Evolutionary conservation across 35 echinoderm and acorn worm genomes (phyloP).

Genomic region (Patiria miniata): DNA sequence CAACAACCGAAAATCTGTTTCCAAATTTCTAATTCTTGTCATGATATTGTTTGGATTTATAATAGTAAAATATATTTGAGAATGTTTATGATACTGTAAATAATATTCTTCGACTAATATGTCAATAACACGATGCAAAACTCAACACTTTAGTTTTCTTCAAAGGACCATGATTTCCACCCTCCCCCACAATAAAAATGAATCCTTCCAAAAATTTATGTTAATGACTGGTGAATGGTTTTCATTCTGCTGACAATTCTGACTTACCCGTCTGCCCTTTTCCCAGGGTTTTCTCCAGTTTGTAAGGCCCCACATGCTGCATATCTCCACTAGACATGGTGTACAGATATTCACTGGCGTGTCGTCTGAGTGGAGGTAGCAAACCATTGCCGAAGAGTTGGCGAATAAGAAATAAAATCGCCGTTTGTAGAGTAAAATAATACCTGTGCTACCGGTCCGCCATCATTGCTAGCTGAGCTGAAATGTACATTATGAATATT

Average conservation of each 20-base stretch:
- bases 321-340: constrained; percentile 87
- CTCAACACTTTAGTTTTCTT: too few species aligned
- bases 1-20: too few species aligned
- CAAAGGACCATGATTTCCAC: too few species aligned
- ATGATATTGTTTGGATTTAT: too few species aligned
- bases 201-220: not conserved
- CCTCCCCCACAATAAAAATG: not conserved
- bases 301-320: constrained; percentile 97
- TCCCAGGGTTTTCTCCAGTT: constrained; percentile 96
- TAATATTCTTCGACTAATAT: too few species aligned
- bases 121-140: too few species aligned
- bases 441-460: not conserved
- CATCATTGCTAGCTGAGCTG: not conserved
- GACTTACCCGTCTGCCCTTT: constrained; percentile 96
- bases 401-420: not conserved
- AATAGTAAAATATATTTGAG: too few species aligned
- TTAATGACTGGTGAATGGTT: not conserved
- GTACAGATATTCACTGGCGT: constrained; percentile 8
- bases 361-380: too few species aligned
- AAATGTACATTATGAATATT: constrained; percentile 31
- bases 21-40: too few species aligned
- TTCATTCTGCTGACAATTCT: not conserved
- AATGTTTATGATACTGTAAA: too few species aligned
- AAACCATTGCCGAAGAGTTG: not conserved
- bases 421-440: not conserved